phyloP scores from a whole-genome alignment of 2,113 vertebrate species.

The Hiodon alosoides region DNA sequence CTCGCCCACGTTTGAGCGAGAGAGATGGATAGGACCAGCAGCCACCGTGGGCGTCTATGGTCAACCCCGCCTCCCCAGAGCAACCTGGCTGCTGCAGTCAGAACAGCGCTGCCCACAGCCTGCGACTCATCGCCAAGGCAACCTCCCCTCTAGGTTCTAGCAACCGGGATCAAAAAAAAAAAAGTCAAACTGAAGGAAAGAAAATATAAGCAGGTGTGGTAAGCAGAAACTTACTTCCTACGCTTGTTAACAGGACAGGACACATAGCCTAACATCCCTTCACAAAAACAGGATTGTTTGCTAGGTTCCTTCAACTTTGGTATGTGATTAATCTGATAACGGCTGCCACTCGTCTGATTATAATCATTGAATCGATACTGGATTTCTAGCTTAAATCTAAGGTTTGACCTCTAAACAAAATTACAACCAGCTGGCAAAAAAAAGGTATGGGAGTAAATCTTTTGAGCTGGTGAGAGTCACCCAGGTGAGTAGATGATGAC shows the following conservation, averaged over 20 bases:
- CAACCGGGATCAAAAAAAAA: background rate
- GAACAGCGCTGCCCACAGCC: background rate
- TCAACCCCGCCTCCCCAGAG: background rate
- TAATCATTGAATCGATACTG: too few relatives aligned
- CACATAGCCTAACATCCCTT: background rate
- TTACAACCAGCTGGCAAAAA: constrained; percentile 10
- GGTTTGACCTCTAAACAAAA: background rate
- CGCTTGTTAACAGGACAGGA: background rate
- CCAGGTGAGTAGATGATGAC: background rate
- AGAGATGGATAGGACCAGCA: too few relatives aligned
- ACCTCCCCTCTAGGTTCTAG: background rate
- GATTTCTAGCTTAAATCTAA: background rate
- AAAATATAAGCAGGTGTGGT: background rate
- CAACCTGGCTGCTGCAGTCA: background rate
- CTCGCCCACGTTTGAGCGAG: too few relatives aligned
- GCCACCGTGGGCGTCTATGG: too few relatives aligned
- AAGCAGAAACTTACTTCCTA: background rate
- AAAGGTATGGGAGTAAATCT: background rate
- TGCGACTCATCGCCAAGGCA: background rate
- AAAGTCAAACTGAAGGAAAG: background rate
- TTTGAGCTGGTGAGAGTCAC: background rate
- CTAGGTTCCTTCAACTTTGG: too few relatives aligned
- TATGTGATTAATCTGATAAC: too few relatives aligned
- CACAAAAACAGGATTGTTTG: background rate
- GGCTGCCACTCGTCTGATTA: too few relatives aligned